Conservation (phyloP, 2,797 vertebrate species). For the Melanotaenia boesemani region DNA sequence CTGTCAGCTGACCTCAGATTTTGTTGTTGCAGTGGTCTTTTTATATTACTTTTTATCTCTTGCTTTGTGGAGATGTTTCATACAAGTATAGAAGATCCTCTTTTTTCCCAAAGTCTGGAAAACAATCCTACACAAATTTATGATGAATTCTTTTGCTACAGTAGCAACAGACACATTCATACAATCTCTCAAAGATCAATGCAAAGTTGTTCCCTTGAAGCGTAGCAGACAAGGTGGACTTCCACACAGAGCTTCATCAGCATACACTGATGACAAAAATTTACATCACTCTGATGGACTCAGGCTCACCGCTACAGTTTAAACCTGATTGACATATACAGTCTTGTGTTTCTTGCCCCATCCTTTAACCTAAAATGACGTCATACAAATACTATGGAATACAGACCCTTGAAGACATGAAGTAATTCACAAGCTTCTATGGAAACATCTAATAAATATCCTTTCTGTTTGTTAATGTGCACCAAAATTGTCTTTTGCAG, state of each 20-base stretch:
- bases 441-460: background rate
- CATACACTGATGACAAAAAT: too few relatives aligned
- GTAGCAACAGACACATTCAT: background rate
- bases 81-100: background rate
- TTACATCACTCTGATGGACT: too few relatives aligned
- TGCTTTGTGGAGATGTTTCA: too few relatives aligned
- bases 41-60: too few relatives aligned
- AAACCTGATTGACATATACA: background rate
- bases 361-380: background rate
- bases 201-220: too few relatives aligned
- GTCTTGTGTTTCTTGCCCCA: background rate
- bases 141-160: background rate
- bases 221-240: too few relatives aligned
- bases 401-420: background rate
- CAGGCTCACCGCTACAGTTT: background rate
- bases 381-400: background rate
- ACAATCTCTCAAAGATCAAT: background rate
- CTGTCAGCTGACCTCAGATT: too few relatives aligned
- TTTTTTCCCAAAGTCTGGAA: background rate
- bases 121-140: background rate
- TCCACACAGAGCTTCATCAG: too few relatives aligned
- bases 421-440: background rate
- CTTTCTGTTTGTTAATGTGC: background rate
- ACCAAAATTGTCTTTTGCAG: slow-evolving; percentile 82
- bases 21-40: too few relatives aligned